Evolutionary conservation across 2,113 vertebrate genomes (phyloP).

Genomic region (Vimba vimba): DNA sequence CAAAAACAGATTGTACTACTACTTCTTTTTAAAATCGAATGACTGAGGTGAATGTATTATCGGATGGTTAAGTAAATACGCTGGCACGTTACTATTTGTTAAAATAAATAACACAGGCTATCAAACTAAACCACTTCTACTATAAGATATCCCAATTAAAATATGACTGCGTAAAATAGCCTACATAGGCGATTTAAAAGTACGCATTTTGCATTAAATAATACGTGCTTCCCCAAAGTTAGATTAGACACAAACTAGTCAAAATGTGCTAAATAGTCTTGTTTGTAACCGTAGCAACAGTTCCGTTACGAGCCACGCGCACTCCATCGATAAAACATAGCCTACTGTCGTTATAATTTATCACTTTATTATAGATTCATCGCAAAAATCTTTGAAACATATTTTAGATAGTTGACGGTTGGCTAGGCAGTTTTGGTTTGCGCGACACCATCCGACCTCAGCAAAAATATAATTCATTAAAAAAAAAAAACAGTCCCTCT

Average conservation of each 20-base stretch:
- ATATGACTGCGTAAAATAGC: background rate
- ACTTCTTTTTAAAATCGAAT: background rate
- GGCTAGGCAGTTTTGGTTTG: background rate
- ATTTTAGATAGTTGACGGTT: background rate
- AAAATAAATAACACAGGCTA: background rate
- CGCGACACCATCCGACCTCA: background rate
- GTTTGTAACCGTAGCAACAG: constrained; percentile 30
- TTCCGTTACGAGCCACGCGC: background rate
- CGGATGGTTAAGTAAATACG: background rate
- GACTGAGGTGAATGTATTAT: background rate
- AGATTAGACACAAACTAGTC: background rate
- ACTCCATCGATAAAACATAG: background rate
- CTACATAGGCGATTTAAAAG: background rate
- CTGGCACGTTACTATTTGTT: background rate
- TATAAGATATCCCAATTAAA: background rate
- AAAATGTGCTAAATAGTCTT: background rate
- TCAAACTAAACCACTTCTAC: background rate
- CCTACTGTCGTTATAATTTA: background rate
- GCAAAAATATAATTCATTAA: background rate
- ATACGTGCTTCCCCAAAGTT: background rate
- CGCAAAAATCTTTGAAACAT: background rate
- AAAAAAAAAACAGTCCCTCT: background rate
- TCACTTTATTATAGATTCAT: background rate
- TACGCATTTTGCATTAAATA: background rate
- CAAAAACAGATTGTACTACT: background rate